Evolutionary conservation across 2,113 vertebrate genomes (phyloP).

Genomic region (Psophia crepitans): DNA sequence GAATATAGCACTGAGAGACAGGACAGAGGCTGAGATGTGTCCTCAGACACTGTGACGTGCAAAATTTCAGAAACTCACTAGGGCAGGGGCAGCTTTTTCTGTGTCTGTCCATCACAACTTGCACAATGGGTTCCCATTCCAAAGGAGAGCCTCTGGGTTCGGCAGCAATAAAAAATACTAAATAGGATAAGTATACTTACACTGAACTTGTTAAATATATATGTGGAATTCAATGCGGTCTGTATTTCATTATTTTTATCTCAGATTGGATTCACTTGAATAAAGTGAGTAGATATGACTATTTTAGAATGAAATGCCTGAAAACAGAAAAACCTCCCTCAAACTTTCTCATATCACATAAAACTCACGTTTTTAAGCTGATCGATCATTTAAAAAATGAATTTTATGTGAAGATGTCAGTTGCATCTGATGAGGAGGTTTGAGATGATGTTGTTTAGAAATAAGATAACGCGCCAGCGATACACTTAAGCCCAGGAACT

Average conservation of each 20-base stretch:
- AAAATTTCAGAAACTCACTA: background rate
- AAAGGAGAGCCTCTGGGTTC: background rate
- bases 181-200: background rate
- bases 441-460: background rate
- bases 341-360: background rate
- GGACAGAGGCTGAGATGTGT: background rate
- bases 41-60: background rate
- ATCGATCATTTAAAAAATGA: background rate
- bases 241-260: conserved; percentile 23
- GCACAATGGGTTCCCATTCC: background rate
- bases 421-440: background rate
- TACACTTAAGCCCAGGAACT: background rate
- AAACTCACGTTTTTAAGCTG: background rate
- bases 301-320: background rate
- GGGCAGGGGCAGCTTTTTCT: background rate
- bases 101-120: background rate
- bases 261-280: background rate
- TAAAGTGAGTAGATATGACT: background rate
- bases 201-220: background rate
- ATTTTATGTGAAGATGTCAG: background rate
- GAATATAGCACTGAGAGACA: background rate
- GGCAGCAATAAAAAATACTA: background rate
- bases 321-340: background rate
- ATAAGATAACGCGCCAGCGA: background rate
- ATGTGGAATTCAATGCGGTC: background rate